Percentiles rank a stretch among this genome's conserved stretches.
phyloP scores from a whole-genome alignment of 2,797 vertebrate genomes.

The Hylomyscus alleni region DNA sequence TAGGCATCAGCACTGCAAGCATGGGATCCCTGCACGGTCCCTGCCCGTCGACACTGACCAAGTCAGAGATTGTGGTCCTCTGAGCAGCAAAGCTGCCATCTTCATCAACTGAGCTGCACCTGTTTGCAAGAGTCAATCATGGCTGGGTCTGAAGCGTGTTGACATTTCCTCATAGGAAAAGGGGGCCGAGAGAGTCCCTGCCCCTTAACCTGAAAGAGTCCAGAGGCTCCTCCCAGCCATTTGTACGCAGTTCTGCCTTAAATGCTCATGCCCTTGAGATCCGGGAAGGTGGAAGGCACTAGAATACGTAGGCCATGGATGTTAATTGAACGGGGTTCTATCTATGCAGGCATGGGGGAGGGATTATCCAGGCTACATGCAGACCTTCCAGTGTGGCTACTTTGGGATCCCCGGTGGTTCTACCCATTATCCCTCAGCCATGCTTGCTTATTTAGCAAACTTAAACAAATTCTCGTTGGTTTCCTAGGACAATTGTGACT shows the following conservation, averaged over 20 bases:
- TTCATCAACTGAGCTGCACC: no score
- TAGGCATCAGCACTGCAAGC: neutral
- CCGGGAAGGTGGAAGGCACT: neutral
- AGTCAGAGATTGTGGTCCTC: neutral
- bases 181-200: neutral
- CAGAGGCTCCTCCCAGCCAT: neutral
- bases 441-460: neutral
- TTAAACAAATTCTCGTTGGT: neutral
- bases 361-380: neutral
- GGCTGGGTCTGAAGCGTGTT: neutral
- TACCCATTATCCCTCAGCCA: neutral
- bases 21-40: neutral
- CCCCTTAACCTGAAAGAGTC: neutral
- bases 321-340: neutral
- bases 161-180: neutral
- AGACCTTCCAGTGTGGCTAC: neutral
- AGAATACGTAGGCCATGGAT: neutral
- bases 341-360: neutral
- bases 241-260: neutral
- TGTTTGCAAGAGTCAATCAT: neutral
- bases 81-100: neutral
- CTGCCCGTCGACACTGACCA: neutral
- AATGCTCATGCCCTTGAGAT: neutral
- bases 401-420: neutral
- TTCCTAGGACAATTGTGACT: neutral